Evolutionary conservation across 2,888 invertebrate genomes (phyloP), one percentile per base, ranked within the genome.

Genomic region (Nomada goodeniana): DNA sequence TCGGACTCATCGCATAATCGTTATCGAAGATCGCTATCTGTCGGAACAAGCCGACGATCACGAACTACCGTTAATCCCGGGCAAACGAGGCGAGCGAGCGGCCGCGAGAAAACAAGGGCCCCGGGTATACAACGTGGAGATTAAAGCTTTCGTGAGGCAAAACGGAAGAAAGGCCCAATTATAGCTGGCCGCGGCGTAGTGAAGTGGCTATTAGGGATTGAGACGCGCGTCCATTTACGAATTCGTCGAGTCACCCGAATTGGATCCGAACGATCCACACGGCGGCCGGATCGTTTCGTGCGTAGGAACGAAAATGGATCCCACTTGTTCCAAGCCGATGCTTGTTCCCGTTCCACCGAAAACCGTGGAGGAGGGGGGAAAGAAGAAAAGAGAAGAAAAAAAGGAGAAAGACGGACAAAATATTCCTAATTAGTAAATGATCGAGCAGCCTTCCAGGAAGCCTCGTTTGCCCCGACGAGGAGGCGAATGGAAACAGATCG

Each of bases 61-160:
- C 53, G 76, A 88, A 90, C 90, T 89, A 89, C 89, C 89, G 89
- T 89, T 88, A 88, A 88, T 89, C 89, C 86, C 89, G 79, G 79
- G 29, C 69, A 65, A 18, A 18, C 4, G 36, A 50, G 47, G 20
- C 69, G 67, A 67, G 50, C 7, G 20, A 23, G 65, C 44, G 76
- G 75, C 68, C 68, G 69, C 76, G 82, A 83, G 82, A 61, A 81
- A 82, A 70, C 71, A 52, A 55, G 72, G 52, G 42, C 55, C 75
- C 64, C 67, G 20, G n/a, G 67, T 50, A 36, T 36, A 36, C 47
- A 44, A 50, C n/a, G 13, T 29, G 55, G 59, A 60, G 29, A 75
- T 79, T 64, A 59, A 79, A 80, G 80, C 80, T 72, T 64, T 70
- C 65, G 79, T 60, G 53, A 11, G 29, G 71, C 60, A 67, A 72